phyloP scores from a whole-genome alignment of 2,797 vertebrate genomes.

The Geotrypetes seraphini region DNA sequence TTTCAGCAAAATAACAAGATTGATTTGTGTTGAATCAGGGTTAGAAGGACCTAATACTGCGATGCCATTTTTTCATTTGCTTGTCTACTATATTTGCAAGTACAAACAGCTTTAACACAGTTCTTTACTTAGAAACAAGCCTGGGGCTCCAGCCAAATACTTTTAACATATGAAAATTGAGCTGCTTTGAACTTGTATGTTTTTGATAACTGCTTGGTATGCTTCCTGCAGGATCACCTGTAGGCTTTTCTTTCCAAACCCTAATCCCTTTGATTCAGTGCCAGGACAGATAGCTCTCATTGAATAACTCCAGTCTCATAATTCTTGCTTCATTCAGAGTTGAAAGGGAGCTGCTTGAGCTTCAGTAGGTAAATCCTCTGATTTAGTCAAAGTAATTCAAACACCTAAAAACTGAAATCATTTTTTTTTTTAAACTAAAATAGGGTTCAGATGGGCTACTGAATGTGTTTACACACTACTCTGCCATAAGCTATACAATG shows the following conservation, averaged over 20 bases:
- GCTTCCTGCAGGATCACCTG: constrained; percentile 98
- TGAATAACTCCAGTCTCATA: constrained; percentile 70
- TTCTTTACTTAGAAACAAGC: constrained; percentile 79
- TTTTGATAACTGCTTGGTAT: constrained; percentile 98
- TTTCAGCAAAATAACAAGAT: constrained; percentile 32
- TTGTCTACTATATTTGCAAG: constrained; percentile 66
- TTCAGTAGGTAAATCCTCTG: constrained; percentile 66
- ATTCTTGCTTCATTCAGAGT: constrained; percentile 71
- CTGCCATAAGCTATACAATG: constrained; percentile 23
- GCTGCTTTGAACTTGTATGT: constrained; percentile 96
- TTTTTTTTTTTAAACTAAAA: constrained; percentile 55
- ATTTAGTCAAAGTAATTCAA: constrained; percentile 61
- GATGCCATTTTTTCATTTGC: constrained; percentile 45
- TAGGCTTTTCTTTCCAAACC: constrained; percentile 90
- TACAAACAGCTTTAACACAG: constrained; percentile 79
- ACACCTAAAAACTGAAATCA: constrained; percentile 63
- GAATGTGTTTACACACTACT: constrained; percentile 45
- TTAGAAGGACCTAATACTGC: constrained; percentile 44
- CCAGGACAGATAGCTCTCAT: constrained; percentile 87
- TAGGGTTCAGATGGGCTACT: constrained; percentile 49
- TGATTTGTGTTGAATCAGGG: constrained; percentile 47
- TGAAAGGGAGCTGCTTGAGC: constrained; percentile 67
- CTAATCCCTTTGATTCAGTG: constrained; percentile 98
- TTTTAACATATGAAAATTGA: constrained; percentile 95
- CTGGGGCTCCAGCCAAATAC: constrained; percentile 79